A percentile compares a stretch with the other conserved stretches of the same genome.
Evolutionary conservation across 2,113 vertebrate genomes (phyloP).

Genomic region (Myotis lucifugus): DNA sequence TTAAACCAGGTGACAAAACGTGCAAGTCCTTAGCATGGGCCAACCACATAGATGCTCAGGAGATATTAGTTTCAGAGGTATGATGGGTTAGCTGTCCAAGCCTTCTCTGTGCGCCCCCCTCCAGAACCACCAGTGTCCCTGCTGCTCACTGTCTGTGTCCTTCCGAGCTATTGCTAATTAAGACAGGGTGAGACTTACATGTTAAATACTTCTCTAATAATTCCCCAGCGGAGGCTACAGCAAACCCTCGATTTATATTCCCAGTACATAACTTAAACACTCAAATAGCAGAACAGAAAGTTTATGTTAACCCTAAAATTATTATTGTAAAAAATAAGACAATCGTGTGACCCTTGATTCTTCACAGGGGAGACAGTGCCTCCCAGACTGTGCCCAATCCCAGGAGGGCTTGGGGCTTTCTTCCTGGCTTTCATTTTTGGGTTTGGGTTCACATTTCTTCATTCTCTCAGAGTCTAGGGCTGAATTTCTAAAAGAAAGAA

Average conservation of each 20-base stretch:
- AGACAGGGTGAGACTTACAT: neutral
- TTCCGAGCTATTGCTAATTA: neutral
- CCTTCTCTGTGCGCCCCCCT: neutral
- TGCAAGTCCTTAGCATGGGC: neutral
- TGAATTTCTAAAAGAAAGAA: slow-evolving; percentile 46
- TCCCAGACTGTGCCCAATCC: neutral
- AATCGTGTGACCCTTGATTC: neutral
- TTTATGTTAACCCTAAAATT: slow-evolving; percentile 41
- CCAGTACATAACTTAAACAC: slow-evolving; percentile 27
- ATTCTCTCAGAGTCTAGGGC: neutral
- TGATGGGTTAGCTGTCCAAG: neutral
- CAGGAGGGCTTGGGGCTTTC: neutral
- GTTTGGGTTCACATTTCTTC: slow-evolving; percentile 34
- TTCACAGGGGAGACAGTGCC: neutral
- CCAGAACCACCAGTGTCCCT: neutral
- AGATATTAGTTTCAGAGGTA: slow-evolving; percentile 55
- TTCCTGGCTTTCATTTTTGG: slow-evolving; percentile 46
- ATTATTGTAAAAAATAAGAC: slow-evolving; percentile 16
- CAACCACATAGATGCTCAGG: neutral
- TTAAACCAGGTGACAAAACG: neutral
- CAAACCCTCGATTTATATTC: neutral
- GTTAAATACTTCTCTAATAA: slow-evolving; percentile 32
- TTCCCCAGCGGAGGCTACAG: neutral
- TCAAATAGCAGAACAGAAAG: slow-evolving; percentile 6
- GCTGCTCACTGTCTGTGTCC: neutral